Conservation (phyloP, 2,888 invertebrate species). For the Polietes domitor region DNA sequence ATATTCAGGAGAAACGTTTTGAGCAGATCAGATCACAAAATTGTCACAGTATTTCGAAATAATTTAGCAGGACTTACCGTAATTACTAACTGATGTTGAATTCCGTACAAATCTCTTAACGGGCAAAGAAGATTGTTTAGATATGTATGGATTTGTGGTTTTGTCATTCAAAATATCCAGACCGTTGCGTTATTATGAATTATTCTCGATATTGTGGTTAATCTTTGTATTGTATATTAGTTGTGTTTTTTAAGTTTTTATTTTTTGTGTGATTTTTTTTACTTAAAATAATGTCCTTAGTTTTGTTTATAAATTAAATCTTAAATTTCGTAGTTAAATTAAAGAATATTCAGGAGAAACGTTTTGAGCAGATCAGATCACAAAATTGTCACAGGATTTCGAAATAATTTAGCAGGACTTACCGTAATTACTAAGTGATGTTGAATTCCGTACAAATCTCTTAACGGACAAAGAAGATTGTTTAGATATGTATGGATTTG, state of each 20-base stretch:
- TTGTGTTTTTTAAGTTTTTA: background rate
- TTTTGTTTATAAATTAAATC: too few species aligned
- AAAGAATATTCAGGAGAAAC: slow-evolving; percentile 15
- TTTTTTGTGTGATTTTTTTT: background rate
- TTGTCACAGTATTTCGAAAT: background rate
- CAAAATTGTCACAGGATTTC: background rate
- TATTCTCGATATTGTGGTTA: too few species aligned
- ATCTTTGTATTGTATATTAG: background rate
- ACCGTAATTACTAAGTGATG: background rate
- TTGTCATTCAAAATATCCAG: too few species aligned
- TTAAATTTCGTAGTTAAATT: too few species aligned
- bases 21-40: background rate
- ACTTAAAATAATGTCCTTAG: too few species aligned
- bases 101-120: too few species aligned
- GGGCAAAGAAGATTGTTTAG: too few species aligned
- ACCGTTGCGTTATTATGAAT: too few species aligned
- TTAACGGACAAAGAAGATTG: too few species aligned
- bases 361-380: background rate
- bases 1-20: slow-evolving; percentile 15
- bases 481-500: too few species aligned
- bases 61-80: background rate
- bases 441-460: too few species aligned
- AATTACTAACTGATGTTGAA: background rate
- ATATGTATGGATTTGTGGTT: too few species aligned
- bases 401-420: background rate